Evolutionary conservation across 37 sponge, comb jelly and placozoan species (phyloP).

Genomic region (Aplysina aerophoba): DNA sequence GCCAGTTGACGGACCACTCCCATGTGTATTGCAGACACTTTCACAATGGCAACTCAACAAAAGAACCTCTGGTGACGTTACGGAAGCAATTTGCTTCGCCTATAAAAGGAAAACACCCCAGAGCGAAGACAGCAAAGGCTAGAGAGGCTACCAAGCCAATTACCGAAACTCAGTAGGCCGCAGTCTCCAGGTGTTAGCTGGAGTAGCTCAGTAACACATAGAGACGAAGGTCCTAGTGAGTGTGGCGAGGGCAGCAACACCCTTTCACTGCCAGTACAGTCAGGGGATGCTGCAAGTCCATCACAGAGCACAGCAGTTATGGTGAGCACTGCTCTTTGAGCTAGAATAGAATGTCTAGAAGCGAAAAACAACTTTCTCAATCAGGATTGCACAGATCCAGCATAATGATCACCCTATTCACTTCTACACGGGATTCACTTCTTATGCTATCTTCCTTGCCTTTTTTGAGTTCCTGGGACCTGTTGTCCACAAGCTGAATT

Average conservation of each 20-base stretch:
- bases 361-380: slow-evolving; percentile 6
- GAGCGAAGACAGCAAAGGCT: background rate
- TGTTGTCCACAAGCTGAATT: no score
- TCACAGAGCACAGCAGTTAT: background rate
- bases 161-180: background rate
- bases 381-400: no score
- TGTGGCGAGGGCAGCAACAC: background rate
- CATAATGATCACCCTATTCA: no score
- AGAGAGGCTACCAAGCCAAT: background rate
- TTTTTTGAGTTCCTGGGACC: slow-evolving; percentile 51
- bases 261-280: no score
- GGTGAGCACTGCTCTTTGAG: slow-evolving; percentile 24
- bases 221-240: background rate
- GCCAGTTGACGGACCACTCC: slow-evolving; percentile 10
- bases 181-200: background rate
- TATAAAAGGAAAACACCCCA: slow-evolving; percentile 19
- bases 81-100: slow-evolving; percentile 51
- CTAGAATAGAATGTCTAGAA: slow-evolving; percentile 44
- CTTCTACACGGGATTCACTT: slow-evolving; percentile 38
- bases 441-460: slow-evolving; percentile 14
- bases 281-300: no score
- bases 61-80: slow-evolving; percentile 35
- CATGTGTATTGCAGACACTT: slow-evolving; percentile 50
- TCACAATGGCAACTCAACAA: slow-evolving; percentile 36
- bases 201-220: background rate